These are phyloP conservation scores for Ligdia adustata DNA, from an alignment of 2,888 invertebrate genomes.

Conservation along the genomic window DNA sequence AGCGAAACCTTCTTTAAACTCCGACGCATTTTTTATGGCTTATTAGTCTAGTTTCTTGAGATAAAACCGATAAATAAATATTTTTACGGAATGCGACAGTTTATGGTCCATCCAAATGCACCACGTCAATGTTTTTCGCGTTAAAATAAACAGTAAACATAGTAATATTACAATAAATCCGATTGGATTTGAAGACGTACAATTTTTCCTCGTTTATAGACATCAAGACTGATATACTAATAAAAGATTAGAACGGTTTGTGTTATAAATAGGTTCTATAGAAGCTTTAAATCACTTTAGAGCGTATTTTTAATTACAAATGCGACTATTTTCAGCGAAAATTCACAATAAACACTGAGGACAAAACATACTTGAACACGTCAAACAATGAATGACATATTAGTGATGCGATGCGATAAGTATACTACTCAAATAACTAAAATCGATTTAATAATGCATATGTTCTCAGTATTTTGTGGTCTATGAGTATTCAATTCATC, in stretches of 20 bases:
- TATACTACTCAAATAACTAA: no score
- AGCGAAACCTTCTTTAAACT: slow-evolving; percentile 61
- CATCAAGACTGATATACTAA: background rate
- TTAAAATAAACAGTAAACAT: slow-evolving; percentile 41
- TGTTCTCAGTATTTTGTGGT: no score
- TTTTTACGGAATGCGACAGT: slow-evolving; percentile 26
- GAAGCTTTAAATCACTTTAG: slow-evolving; percentile 3
- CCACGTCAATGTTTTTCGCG: slow-evolving; percentile 28
- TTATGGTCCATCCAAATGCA: slow-evolving; percentile 34
- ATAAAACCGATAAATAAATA: slow-evolving; percentile 18
- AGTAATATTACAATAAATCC: slow-evolving; percentile 9
- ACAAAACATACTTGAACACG: background rate
- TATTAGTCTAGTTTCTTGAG: slow-evolving; percentile 11
- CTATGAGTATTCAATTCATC: no score
- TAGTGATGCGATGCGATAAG: background rate
- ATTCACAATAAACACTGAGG: slow-evolving; percentile 42
- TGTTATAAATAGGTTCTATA: background rate
- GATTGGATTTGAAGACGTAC: slow-evolving; percentile 1
- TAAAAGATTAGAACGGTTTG: no score
- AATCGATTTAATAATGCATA: no score
- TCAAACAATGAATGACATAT: background rate
- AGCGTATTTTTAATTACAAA: background rate
- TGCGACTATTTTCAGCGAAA: background rate
- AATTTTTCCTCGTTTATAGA: background rate
- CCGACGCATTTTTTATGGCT: slow-evolving; percentile 63